Conservation (phyloP, 2,888 invertebrate genomes). For the Agrotis exclamationis region DNA sequence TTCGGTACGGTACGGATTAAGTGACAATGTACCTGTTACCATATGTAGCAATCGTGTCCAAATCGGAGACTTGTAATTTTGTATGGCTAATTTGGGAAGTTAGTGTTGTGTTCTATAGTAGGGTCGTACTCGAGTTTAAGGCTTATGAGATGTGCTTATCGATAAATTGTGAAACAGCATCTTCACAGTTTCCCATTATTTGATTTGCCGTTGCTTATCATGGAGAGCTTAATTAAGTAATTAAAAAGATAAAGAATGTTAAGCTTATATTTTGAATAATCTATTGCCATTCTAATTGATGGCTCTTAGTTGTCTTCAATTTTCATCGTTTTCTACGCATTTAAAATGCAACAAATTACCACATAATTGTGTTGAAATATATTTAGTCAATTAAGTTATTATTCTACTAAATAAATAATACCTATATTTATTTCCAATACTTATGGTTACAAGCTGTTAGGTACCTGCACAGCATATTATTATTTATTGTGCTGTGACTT, state of each 20-base stretch:
- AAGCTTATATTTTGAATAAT: no score
- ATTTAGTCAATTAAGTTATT: neutral
- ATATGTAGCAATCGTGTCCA: conserved; percentile 52
- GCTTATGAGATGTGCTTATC: conserved; percentile 3
- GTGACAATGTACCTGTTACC: conserved; percentile 59
- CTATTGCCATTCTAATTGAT: no score
- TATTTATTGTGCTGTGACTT: conserved; percentile 57
- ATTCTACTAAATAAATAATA: neutral
- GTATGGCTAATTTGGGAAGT: conserved; percentile 36
- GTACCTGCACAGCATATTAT: conserved; percentile 41
- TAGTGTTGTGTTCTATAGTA: conserved; percentile 23
- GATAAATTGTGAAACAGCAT: neutral
- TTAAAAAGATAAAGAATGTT: no score
- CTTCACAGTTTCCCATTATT: neutral
- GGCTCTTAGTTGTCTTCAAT: no score
- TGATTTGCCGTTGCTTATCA: neutral
- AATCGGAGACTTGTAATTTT: conserved; percentile 46
- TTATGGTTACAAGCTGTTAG: conserved; percentile 36
- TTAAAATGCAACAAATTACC: no score
- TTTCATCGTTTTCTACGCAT: no score
- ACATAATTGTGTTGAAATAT: no score
- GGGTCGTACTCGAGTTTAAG: conserved; percentile 17
- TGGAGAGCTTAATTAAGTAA: neutral
- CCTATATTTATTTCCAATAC: neutral
- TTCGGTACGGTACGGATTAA: conserved; percentile 58